These are phyloP conservation scores for Poecilus cupreus DNA, from an alignment of 2,888 invertebrate species.

Conservation along the genomic window DNA sequence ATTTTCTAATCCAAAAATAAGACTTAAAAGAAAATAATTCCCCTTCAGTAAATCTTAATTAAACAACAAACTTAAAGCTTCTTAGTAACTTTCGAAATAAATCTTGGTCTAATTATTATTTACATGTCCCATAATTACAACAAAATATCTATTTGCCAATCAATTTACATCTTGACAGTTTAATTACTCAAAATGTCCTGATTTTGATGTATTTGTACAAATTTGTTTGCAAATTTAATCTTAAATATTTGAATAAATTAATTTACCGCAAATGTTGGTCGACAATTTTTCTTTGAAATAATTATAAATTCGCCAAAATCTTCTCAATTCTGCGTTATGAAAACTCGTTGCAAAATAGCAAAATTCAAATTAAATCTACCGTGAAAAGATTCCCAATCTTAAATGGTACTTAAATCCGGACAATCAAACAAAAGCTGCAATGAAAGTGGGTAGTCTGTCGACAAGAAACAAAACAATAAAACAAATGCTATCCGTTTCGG, in stretches of 20 bases:
- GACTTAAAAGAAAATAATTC: background rate
- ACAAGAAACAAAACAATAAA: constrained; percentile 31
- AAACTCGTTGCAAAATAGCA: background rate
- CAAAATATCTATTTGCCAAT: no score
- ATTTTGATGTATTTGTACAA: no score
- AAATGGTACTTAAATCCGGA: background rate
- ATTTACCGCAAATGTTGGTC: no score
- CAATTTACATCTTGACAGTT: no score
- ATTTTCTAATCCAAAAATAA: constrained; percentile 22
- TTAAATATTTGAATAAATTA: no score
- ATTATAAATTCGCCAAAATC: no score
- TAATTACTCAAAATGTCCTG: no score
- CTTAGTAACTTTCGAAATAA: background rate
- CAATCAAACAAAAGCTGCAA: background rate
- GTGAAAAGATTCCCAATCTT: background rate
- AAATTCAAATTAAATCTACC: background rate
- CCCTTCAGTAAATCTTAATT: constrained; percentile 5
- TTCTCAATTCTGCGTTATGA: no score
- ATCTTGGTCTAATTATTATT: background rate
- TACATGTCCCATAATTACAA: no score
- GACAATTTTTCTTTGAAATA: no score
- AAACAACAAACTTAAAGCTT: background rate
- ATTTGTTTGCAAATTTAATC: no score
- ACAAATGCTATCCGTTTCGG: constrained; percentile 33
- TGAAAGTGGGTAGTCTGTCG: background rate